These are phyloP conservation scores for Matsumyia berberina DNA, from an alignment of 2,888 invertebrate genomes.

Conservation along the genomic window DNA sequence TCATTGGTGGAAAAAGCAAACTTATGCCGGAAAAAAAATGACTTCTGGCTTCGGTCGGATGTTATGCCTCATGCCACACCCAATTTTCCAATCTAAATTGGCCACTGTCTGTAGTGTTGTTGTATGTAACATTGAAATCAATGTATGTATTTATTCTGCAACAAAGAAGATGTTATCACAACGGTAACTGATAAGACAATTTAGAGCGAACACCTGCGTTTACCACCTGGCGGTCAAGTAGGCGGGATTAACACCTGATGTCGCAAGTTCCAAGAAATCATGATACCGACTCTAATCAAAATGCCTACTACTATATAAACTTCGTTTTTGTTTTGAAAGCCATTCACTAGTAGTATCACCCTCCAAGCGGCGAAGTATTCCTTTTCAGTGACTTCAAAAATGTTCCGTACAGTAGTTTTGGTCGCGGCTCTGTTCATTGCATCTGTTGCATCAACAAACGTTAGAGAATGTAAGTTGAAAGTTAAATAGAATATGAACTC, in stretches of 20 bases:
- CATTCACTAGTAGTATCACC: slow-evolving; percentile 30
- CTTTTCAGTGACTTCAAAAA: slow-evolving; percentile 4
- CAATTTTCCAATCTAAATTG: too few relatives aligned
- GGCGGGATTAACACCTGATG: slow-evolving; percentile 21
- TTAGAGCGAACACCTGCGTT: slow-evolving; percentile 51
- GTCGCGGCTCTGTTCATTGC: slow-evolving; percentile 18
- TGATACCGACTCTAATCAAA: slow-evolving; percentile 27
- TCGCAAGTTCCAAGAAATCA: slow-evolving; percentile 14
- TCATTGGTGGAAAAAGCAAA: too few relatives aligned
- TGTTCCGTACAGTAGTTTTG: slow-evolving; percentile 49
- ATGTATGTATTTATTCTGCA: neutral
- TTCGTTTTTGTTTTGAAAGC: neutral
- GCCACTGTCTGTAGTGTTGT: too few relatives aligned
- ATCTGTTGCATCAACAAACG: slow-evolving; percentile 49
- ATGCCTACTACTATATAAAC: slow-evolving; percentile 37
- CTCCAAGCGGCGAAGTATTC: neutral
- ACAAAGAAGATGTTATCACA: slow-evolving; percentile 35
- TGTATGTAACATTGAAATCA: neutral
- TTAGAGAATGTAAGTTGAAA: slow-evolving; percentile 57
- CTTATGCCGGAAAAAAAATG: too few relatives aligned
- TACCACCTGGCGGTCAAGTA: slow-evolving; percentile 38
- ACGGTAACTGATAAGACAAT: slow-evolving; percentile 22
- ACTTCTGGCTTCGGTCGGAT: too few relatives aligned
- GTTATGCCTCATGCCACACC: too few relatives aligned
- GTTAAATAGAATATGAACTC: neutral